Percentiles rank a stretch among this genome's conserved stretches.
Conservation (phyloP, 2,797 vertebrate genomes). For the Trachops cirrhosus region DNA sequence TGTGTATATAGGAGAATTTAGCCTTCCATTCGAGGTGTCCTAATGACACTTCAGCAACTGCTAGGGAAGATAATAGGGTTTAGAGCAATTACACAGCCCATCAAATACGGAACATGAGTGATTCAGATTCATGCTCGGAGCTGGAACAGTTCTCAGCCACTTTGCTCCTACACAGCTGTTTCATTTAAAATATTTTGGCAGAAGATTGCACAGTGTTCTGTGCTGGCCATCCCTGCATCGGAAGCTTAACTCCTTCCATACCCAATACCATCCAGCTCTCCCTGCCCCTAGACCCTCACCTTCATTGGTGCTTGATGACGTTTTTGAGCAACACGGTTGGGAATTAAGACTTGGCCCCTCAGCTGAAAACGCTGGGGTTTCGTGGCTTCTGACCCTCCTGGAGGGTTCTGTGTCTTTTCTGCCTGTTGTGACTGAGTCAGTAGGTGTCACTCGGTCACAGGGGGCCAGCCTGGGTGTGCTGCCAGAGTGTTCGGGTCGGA, state of each 20-base stretch:
- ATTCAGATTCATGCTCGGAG: slow-evolving; percentile 37
- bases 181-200: slow-evolving; percentile 69
- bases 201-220: not conserved
- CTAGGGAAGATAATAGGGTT: slow-evolving; percentile 65
- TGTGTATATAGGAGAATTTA: slow-evolving; percentile 59
- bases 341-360: not conserved
- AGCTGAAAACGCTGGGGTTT: not conserved
- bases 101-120: not conserved
- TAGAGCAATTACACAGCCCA: slow-evolving; percentile 51
- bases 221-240: not conserved
- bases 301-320: no score
- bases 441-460: not conserved
- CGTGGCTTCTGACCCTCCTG: not conserved
- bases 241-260: slow-evolving; percentile 51
- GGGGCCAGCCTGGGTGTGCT: not conserved
- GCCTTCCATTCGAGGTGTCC: slow-evolving; percentile 67
- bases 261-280: rapidly evolving
- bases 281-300: not conserved
- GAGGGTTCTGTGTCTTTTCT: not conserved
- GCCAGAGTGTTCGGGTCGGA: not conserved
- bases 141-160: not conserved
- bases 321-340: not conserved
- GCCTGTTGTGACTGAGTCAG: rapidly evolving
- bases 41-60: slow-evolving; percentile 63
- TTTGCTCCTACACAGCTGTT: slow-evolving; percentile 67